These are phyloP conservation scores for Yponomeuta plumbellus DNA, from an alignment of 2,888 invertebrate species.

Conservation along the genomic window DNA sequence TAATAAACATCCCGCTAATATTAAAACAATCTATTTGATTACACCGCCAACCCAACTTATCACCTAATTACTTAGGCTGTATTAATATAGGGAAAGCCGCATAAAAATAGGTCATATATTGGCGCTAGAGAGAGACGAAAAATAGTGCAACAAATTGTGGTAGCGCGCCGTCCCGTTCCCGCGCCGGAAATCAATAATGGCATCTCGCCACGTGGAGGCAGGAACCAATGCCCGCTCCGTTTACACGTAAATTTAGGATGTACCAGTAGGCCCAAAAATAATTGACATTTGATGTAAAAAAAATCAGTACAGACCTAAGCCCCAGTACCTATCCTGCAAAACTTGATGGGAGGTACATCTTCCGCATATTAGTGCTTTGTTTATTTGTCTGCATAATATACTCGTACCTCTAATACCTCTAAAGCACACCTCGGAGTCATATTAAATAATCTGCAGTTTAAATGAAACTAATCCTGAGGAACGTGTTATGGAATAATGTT, in stretches of 20 bases:
- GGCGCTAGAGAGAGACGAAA: slow-evolving; percentile 62
- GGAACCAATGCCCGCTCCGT: slow-evolving; percentile 61
- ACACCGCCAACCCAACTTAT: slow-evolving; percentile 44
- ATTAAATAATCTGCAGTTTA: too few relatives aligned
- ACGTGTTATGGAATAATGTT: too few relatives aligned
- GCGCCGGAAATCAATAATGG: slow-evolving; percentile 76
- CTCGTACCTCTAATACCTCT: too few relatives aligned
- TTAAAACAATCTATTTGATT: slow-evolving; percentile 14
- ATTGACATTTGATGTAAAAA: background rate
- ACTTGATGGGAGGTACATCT: background rate
- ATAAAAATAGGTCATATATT: slow-evolving; percentile 77
- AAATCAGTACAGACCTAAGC: background rate
- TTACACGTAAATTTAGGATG: slow-evolving; percentile 42
- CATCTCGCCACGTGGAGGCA: slow-evolving; percentile 71
- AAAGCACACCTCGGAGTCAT: too few relatives aligned
- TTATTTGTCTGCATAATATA: background rate
- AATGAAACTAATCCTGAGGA: too few relatives aligned
- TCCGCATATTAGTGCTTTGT: background rate
- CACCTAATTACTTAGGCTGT: slow-evolving; percentile 72
- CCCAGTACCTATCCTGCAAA: background rate
- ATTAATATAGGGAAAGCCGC: slow-evolving; percentile 72
- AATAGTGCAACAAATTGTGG: slow-evolving; percentile 75
- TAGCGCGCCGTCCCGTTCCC: slow-evolving; percentile 58
- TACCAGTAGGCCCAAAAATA: background rate
- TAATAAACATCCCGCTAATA: background rate